Evolutionary conservation across 2,888 invertebrate genomes (phyloP).

Genomic region (Calameuta pallipes): DNA sequence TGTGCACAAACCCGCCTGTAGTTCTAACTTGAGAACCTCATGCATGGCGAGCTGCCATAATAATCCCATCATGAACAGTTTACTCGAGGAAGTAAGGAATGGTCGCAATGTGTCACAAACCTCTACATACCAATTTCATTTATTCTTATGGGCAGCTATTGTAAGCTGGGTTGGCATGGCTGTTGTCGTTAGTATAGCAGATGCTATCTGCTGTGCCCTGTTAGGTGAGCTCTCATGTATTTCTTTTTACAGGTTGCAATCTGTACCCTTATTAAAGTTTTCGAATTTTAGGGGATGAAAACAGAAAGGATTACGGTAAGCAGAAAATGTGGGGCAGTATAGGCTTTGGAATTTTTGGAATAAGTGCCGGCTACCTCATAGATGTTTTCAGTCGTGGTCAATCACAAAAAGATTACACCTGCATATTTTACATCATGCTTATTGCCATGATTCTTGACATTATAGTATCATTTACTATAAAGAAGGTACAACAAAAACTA

Average conservation of each 20-base stretch:
- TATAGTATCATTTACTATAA: conserved; percentile 74
- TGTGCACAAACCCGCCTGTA: conserved; percentile 54
- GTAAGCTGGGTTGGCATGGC: conserved; percentile 87
- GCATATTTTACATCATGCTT: conserved; percentile 83
- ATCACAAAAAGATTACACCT: conserved; percentile 78
- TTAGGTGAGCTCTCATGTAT: conserved; percentile 71
- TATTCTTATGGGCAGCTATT: conserved; percentile 81
- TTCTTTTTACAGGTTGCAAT: conserved; percentile 4
- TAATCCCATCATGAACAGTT: conserved; percentile 44
- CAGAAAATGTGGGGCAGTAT: conserved; percentile 91
- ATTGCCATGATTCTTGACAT: conserved; percentile 76
- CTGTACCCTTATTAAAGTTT: conserved; percentile 1
- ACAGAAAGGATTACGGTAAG: conserved; percentile 82
- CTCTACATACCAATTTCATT: conserved; percentile 77
- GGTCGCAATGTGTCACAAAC: conserved; percentile 39
- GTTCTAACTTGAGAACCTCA: conserved; percentile 60
- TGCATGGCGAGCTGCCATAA: conserved; percentile 68
- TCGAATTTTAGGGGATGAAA: conserved; percentile 70
- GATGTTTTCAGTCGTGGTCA: conserved; percentile 78
- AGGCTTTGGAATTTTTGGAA: conserved; percentile 85
- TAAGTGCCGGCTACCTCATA: conserved; percentile 82
- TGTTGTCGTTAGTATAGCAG: conserved; percentile 87
- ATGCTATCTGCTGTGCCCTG: conserved; percentile 89
- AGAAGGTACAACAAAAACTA: conserved; percentile 50
- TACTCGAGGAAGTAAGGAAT: conserved; percentile 42